phyloP scores from a whole-genome alignment of 2,113 vertebrate genomes.

The Cavia aperea region DNA sequence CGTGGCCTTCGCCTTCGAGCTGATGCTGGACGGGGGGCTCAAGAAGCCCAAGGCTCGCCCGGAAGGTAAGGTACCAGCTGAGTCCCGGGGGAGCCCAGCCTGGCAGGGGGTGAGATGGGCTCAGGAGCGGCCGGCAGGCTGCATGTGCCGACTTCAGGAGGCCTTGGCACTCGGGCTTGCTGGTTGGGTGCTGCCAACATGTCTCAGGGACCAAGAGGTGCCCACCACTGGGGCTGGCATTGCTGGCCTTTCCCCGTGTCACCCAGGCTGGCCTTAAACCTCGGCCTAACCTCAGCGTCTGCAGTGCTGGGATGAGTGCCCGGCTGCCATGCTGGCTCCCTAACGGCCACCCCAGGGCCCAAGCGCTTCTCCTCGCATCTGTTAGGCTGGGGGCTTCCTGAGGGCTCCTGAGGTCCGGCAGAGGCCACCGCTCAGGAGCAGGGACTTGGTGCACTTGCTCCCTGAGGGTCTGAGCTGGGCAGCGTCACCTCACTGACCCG shows the following conservation, averaged over 20 bases:
- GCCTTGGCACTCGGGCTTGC: rapidly evolving
- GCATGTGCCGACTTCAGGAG: rapidly evolving
- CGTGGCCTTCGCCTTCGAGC: constrained; percentile 92
- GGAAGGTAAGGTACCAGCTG: constrained; percentile 81
- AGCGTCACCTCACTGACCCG: rapidly evolving
- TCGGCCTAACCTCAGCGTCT: background rate
- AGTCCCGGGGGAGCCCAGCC: rapidly evolving
- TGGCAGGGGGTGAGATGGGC: background rate
- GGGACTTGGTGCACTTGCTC: rapidly evolving
- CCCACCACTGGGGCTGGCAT: rapidly evolving
- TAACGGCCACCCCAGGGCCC: rapidly evolving
- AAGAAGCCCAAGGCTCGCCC: constrained; percentile 96
- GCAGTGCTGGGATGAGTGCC: background rate
- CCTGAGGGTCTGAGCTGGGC: rapidly evolving
- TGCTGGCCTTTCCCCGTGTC: background rate
- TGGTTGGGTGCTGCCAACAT: background rate
- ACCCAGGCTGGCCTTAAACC: background rate
- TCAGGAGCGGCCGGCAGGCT: rapidly evolving
- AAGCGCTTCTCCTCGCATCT: rapidly evolving
- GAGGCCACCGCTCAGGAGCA: rapidly evolving
- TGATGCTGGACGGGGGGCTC: constrained; percentile 95
- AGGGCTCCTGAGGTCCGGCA: background rate
- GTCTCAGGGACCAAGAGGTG: background rate
- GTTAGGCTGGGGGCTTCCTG: no score
- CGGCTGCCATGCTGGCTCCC: rapidly evolving